phyloP scores from a whole-genome alignment of 1,140 invertebrate genomes.

The Cepaea nemoralis region DNA sequence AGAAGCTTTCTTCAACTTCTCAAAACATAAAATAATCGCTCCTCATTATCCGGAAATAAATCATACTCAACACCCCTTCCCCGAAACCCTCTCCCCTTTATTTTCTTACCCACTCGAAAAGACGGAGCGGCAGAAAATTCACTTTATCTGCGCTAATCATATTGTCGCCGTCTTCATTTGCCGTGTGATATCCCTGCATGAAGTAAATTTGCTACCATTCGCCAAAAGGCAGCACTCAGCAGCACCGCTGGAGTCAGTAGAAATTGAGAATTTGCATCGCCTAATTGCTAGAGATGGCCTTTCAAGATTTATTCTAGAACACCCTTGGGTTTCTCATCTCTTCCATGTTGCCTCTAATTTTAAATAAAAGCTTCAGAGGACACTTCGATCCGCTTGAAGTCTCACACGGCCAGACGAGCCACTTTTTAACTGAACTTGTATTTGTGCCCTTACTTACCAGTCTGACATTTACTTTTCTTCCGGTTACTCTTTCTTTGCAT shows the following conservation, averaged over 20 bases:
- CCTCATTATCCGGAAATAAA: no score
- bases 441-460: no score
- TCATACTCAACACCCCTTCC: no score
- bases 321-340: not conserved
- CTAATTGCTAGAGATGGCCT: constrained; percentile 3
- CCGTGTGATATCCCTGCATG: not conserved
- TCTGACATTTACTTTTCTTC: no score
- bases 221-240: not conserved
- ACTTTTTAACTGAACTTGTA: no score
- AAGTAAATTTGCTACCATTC: not conserved
- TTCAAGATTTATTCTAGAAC: not conserved
- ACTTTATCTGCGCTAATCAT: not conserved
- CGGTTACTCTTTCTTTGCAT: no score
- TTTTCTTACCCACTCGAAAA: no score
- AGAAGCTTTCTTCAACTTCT: no score
- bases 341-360: not conserved
- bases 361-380: not conserved
- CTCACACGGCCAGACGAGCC: constrained; percentile 19
- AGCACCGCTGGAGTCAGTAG: not conserved
- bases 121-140: no score
- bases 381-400: not conserved
- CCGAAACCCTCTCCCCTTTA: no score
- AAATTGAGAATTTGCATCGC: constrained; percentile 26
- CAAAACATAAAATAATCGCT: no score
- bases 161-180: not conserved